Base-by-base conservation (phyloP, 2,888 invertebrate species). In the Amorpha juglandis region DNA sequence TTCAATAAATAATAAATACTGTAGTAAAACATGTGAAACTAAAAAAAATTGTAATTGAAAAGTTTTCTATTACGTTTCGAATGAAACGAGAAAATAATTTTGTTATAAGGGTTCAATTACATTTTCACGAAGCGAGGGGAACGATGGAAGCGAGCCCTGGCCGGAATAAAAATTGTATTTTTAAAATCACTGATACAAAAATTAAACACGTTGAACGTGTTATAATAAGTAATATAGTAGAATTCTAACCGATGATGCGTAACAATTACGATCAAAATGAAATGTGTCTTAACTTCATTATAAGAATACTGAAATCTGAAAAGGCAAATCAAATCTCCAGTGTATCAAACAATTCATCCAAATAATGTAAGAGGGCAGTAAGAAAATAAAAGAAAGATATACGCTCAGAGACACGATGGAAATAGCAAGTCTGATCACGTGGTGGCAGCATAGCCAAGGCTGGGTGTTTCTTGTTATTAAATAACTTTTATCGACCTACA, bases 401-500 rank as follows among this genome's bases (percentile, higher is more conserved):
- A 69, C 55, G 53, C 65, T 67, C 58, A 68, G 68, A 67, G 67
- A 70, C 68, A 70, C 67, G 65, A 68, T 68, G 58, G 68, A 68
- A 74, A 80, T 77, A 78, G 70, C 66, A 68, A 82, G 76, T 77
- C 80, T 71, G 77, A 77, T 81, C 85, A 84, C 82, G 82, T 74
- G 74, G 73, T 73, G 68, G 70, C 70, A 70, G 70, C 74, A 78
- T 78, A 74, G 76, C 76, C 70, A 76, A 78, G 74, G 81, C 82
- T 75, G 80, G 83, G 81, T 84, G 84, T 86, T 87, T 82, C 86
- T 87, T 86, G 83, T 88, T 91, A 90, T 91, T 91, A 89, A 91
- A 91, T 91, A 91, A 91, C 86, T 91, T 91, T 90, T 88, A 89
- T 89, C 86, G 86, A 88, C 82, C 86, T 79, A 78, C 81, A 74